Percentiles rank a stretch among this genome's conserved stretches.
These are phyloP conservation scores for Sylvilagus bachmani DNA, from an alignment of 2,113 vertebrate species.

Conservation along the genomic window DNA sequence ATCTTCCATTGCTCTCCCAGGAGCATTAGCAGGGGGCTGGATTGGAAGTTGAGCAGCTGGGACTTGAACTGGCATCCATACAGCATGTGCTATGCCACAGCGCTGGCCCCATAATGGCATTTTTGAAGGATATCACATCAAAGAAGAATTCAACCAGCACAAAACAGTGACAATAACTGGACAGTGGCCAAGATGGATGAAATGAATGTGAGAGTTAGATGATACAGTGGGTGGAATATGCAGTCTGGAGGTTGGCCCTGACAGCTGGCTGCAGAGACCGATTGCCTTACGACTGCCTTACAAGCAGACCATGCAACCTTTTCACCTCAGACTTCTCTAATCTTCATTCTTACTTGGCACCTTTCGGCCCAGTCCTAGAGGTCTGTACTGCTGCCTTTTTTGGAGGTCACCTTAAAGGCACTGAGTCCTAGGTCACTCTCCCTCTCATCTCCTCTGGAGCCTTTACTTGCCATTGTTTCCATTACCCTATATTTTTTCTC, in stretches of 20 bases:
- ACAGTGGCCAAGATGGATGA: not conserved
- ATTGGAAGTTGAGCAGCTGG: too few species aligned
- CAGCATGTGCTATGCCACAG: too few species aligned
- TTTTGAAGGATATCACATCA: not conserved
- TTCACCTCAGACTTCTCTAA: not conserved
- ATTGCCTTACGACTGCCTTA: not conserved
- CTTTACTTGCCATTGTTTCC: not conserved
- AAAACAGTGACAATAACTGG: not conserved
- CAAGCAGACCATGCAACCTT: rapidly evolving
- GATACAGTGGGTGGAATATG: not conserved
- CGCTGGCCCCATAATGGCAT: too few species aligned
- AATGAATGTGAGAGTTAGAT: not conserved
- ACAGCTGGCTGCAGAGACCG: not conserved
- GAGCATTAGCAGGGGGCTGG: too few species aligned
- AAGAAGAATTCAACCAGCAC: conserved; percentile 6
- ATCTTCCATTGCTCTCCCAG: too few species aligned
- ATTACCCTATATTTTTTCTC: not conserved
- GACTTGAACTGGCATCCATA: too few species aligned
- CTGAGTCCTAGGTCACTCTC: not conserved
- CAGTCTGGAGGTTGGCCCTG: not conserved
- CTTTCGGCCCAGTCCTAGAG: not conserved
- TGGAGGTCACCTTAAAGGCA: not conserved
- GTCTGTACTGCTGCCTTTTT: too few species aligned
- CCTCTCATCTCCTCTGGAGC: not conserved
- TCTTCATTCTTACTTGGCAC: not conserved